phyloP scores from a whole-genome alignment of 2,888 invertebrate species.

The Dynastes maya region DNA sequence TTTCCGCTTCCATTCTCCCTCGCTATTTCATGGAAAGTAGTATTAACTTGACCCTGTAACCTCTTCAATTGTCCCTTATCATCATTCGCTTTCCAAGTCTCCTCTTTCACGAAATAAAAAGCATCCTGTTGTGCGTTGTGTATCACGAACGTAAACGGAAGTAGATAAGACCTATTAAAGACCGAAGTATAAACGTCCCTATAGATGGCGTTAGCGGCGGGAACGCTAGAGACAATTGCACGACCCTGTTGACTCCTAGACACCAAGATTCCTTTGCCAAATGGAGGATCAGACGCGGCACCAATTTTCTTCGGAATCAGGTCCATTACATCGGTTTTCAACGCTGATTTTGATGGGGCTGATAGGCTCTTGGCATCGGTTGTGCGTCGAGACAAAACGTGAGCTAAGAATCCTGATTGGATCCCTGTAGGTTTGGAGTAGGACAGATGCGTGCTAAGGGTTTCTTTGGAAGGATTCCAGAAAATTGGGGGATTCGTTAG shows the following conservation, averaged over 20 bases:
- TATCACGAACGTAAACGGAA: slow-evolving; percentile 90
- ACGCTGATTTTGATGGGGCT: slow-evolving; percentile 84
- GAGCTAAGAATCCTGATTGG: slow-evolving; percentile 88
- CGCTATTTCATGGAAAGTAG: slow-evolving; percentile 88
- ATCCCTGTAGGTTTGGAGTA: slow-evolving; percentile 75
- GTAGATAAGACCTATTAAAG: slow-evolving; percentile 89
- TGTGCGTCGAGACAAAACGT: slow-evolving; percentile 85
- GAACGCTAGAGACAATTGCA: slow-evolving; percentile 89
- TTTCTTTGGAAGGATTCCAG: slow-evolving; percentile 71
- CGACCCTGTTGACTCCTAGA: slow-evolving; percentile 85
- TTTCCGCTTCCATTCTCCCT: slow-evolving; percentile 82
- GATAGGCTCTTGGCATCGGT: slow-evolving; percentile 84
- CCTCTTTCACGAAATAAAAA: slow-evolving; percentile 94
- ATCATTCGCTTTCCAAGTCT: slow-evolving; percentile 90
- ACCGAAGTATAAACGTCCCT: slow-evolving; percentile 94
- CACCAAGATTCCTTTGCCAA: slow-evolving; percentile 89
- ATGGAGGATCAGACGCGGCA: slow-evolving; percentile 89
- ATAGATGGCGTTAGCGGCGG: slow-evolving; percentile 92
- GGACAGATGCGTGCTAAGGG: slow-evolving; percentile 72
- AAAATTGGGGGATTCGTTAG: slow-evolving; percentile 75
- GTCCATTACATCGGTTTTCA: slow-evolving; percentile 85
- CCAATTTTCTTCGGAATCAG: slow-evolving; percentile 84
- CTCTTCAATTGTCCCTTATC: slow-evolving; percentile 92
- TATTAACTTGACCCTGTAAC: slow-evolving; percentile 91
- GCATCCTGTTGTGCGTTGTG: slow-evolving; percentile 93